Evolutionary conservation across 92 coral and sea anemone genomes (phyloP).

Genomic region (Epizoanthus illoricatus): DNA sequence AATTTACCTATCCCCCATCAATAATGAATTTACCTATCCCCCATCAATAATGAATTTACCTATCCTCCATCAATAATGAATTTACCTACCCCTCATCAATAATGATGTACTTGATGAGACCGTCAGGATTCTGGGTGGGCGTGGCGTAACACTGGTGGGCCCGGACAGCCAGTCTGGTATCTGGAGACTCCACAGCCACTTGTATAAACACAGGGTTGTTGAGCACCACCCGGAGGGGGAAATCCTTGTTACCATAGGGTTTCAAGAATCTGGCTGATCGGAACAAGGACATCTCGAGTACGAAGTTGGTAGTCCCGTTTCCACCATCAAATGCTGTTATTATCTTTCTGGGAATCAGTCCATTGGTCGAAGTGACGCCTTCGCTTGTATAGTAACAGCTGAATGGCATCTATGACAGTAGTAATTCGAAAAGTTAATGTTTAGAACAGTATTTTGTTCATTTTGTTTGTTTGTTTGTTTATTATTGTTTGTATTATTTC

Average conservation of each 20-base stretch:
- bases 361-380: conserved; percentile 84
- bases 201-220: conserved; percentile 75
- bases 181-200: conserved; percentile 76
- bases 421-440: neutral
- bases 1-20: neutral
- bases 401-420: conserved; percentile 55
- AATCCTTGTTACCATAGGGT: conserved; percentile 63
- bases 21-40: conserved; percentile 34
- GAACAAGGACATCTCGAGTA: conserved; percentile 68
- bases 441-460: too few species aligned
- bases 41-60: neutral
- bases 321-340: conserved; percentile 69
- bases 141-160: conserved; percentile 87
- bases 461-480: neutral
- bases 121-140: conserved; percentile 75
- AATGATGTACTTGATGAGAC: conserved; percentile 67
- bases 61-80: conserved; percentile 34
- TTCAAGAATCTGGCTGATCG: conserved; percentile 42
- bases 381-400: conserved; percentile 79
- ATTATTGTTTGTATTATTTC: too few species aligned
- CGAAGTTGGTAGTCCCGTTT: conserved; percentile 67
- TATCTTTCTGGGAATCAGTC: conserved; percentile 76
- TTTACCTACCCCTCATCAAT: conserved; percentile 47
- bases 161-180: conserved; percentile 61
- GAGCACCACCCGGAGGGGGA: conserved; percentile 71